A percentile compares a stretch with the other conserved stretches of the same genome.
phyloP scores from a whole-genome alignment of 2,113 vertebrate species.

The Tragelaphus imberbis region DNA sequence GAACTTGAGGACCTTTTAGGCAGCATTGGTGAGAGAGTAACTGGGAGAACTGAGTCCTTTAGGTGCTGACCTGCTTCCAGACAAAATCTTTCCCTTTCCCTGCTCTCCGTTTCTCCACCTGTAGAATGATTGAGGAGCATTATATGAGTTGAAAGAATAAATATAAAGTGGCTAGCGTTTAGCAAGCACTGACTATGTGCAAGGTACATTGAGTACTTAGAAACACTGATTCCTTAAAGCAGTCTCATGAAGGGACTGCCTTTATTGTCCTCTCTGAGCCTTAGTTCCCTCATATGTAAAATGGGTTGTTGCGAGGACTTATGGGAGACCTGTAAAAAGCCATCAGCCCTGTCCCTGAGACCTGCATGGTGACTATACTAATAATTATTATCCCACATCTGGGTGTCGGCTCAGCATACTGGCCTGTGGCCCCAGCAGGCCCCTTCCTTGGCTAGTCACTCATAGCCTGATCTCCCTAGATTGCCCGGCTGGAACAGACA shows the following conservation, averaged over 20 bases:
- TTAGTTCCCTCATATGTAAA: background rate
- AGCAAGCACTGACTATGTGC: background rate
- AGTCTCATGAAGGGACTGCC: background rate
- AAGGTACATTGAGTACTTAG: background rate
- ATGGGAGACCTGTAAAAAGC: background rate
- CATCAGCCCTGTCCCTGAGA: background rate
- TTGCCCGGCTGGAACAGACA: conserved; percentile 95
- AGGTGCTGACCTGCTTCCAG: background rate
- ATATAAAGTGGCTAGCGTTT: background rate
- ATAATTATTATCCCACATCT: background rate
- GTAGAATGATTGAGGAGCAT: background rate
- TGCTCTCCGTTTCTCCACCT: background rate
- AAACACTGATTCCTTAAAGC: background rate
- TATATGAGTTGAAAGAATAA: background rate
- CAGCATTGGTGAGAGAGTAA: background rate
- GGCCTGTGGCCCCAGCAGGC: background rate
- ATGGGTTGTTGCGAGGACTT: background rate
- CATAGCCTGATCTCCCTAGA: conserved; percentile 77
- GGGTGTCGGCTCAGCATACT: background rate
- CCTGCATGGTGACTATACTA: background rate
- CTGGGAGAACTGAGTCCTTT: background rate
- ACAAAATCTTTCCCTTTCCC: background rate
- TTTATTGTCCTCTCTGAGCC: background rate
- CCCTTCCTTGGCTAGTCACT: background rate
- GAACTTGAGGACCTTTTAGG: background rate